Percentiles rank a stretch among this genome's conserved stretches.
Evolutionary conservation across 2,113 vertebrate species (phyloP).

Genomic region (Pachycephala philippinensis): DNA sequence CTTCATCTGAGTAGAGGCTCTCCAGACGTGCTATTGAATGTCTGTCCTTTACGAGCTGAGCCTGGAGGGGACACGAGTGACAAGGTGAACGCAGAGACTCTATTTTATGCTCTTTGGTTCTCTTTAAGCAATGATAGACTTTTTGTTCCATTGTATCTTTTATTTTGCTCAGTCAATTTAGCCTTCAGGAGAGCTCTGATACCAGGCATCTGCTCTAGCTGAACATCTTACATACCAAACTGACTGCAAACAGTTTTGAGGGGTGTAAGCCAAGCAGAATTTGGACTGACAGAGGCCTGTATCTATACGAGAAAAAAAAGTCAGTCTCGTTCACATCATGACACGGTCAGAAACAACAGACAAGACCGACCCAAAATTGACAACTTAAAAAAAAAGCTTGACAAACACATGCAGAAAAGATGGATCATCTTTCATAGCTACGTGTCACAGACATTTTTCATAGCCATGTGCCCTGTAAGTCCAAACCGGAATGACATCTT

Average conservation of each 20-base stretch:
- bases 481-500: neutral
- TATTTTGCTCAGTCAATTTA: neutral
- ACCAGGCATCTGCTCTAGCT: neutral
- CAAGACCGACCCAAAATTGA: neutral
- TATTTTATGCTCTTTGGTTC: neutral
- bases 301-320: neutral
- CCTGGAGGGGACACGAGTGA: slow-evolving; percentile 64
- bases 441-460: neutral
- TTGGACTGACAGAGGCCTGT: neutral
- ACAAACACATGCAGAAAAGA: neutral
- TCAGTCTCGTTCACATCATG: neutral
- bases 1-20: slow-evolving; percentile 92
- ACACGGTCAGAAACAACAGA: neutral
- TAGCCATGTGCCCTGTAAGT: rapidly evolving
- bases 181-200: neutral
- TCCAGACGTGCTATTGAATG: slow-evolving; percentile 90
- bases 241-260: neutral
- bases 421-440: neutral
- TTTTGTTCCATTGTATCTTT: neutral
- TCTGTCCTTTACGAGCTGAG: slow-evolving; percentile 94
- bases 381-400: neutral
- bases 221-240: neutral
- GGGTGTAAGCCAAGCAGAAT: neutral
- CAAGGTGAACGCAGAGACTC: neutral
- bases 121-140: neutral